These are phyloP conservation scores for Pseudococcus longispinus DNA, from an alignment of 2,888 invertebrate species.

Conservation along the genomic window DNA sequence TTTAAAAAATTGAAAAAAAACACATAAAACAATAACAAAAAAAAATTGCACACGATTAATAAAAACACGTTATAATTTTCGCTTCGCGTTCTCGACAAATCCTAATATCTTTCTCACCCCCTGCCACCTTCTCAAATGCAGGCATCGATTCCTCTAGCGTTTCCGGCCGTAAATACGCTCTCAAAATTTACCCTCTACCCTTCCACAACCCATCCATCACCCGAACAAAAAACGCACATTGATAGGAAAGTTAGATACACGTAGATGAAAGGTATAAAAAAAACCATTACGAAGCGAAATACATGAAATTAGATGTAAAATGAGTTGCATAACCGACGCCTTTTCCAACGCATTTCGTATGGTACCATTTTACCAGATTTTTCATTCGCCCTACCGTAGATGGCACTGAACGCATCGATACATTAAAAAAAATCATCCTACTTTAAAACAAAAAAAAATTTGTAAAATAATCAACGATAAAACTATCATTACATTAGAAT, in stretches of 20 bases:
- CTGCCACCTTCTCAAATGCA: too few species aligned
- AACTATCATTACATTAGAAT: not conserved
- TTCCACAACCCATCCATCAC: too few species aligned
- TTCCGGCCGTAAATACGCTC: not conserved
- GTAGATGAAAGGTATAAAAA: not conserved
- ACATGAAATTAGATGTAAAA: not conserved
- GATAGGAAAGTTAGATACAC: not conserved
- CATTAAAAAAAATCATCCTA: not conserved
- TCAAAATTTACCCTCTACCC: too few species aligned
- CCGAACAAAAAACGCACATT: too few species aligned
- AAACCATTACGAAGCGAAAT: not conserved
- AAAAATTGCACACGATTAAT: not conserved
- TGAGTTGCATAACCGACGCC: not conserved
- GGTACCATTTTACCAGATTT: not conserved
- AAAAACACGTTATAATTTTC: not conserved
- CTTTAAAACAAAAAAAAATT: not conserved
- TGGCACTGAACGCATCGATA: conserved; percentile 29
- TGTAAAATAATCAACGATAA: not conserved
- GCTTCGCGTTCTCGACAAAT: not conserved
- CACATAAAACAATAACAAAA: not conserved
- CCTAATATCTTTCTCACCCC: not conserved
- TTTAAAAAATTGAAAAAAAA: not conserved
- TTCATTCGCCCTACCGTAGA: not conserved
- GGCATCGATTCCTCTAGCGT: too few species aligned
- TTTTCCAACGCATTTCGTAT: not conserved